These are phyloP conservation scores for Corythornis cristatus DNA, from an alignment of 2,113 vertebrate genomes.

Conservation along the genomic window DNA sequence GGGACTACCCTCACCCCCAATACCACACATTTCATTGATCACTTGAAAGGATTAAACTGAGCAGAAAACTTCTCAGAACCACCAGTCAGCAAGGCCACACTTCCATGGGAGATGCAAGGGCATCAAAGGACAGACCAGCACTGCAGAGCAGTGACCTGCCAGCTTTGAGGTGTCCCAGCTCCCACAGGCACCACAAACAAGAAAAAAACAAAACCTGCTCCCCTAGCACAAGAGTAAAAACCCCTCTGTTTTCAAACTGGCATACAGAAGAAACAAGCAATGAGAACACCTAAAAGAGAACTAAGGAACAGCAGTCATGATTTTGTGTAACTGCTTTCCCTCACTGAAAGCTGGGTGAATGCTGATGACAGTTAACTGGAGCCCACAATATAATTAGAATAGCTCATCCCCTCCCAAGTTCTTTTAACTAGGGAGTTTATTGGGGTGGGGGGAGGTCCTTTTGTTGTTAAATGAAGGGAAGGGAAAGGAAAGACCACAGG, in stretches of 20 bases:
- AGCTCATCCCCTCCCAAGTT: neutral
- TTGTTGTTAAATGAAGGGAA: neutral
- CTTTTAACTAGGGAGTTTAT: neutral
- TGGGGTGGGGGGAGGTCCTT: neutral
- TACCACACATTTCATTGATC: conserved; percentile 11
- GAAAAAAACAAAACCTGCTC: neutral
- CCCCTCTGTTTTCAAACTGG: neutral
- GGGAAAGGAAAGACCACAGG: neutral
- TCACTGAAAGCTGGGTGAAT: neutral
- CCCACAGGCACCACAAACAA: neutral
- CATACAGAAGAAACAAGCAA: neutral
- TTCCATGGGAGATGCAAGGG: neutral
- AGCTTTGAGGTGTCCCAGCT: neutral
- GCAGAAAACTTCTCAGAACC: conserved; percentile 29
- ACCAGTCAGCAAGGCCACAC: neutral
- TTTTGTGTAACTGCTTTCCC: neutral
- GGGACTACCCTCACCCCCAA: neutral
- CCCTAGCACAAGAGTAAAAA: neutral
- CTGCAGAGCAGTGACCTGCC: rapidly evolving
- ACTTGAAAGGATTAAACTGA: conserved; percentile 47
- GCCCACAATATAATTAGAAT: neutral
- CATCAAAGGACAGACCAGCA: neutral
- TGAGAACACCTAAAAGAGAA: neutral
- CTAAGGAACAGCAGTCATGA: neutral
- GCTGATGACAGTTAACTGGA: neutral